These are phyloP conservation scores for Sphaeridia pumilis DNA, from an alignment of 2,888 invertebrate genomes.

Conservation along the genomic window DNA sequence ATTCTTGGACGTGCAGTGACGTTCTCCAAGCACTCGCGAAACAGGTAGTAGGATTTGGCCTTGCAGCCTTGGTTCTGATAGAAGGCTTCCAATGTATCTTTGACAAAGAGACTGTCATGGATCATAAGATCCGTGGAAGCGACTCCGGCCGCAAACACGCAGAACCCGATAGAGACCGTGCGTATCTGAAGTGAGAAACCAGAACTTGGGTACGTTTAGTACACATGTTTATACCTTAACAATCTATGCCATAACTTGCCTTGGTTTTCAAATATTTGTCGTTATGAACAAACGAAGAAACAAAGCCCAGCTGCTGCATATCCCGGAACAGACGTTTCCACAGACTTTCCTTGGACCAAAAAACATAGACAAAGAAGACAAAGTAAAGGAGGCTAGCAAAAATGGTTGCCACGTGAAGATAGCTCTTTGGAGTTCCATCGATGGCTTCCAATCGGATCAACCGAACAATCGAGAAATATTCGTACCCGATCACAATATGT, in stretches of 20 bases:
- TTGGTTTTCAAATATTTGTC: too few relatives aligned
- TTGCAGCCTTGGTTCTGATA: background rate
- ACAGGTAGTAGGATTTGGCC: constrained; percentile 10
- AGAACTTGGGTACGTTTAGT: background rate
- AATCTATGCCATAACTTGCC: too few relatives aligned
- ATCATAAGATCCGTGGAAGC: constrained; percentile 8
- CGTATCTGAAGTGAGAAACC: constrained; percentile 1
- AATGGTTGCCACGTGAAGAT: constrained; percentile 7
- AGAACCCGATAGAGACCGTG: constrained; percentile 2
- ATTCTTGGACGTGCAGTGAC: background rate
- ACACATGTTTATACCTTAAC: too few relatives aligned
- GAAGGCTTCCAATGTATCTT: background rate
- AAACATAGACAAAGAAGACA: constrained; percentile 7
- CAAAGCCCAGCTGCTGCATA: too few relatives aligned
- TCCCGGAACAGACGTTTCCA: background rate
- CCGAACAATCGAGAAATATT: constrained; percentile 6
- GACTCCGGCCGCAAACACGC: constrained; percentile 1
- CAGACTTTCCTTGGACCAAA: constrained; percentile 1
- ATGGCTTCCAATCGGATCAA: background rate
- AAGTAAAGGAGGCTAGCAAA: constrained; percentile 10
- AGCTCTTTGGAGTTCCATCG: constrained; percentile 10
- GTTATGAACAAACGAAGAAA: too few relatives aligned
- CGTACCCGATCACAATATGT: constrained; percentile 5
- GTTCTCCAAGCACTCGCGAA: background rate
- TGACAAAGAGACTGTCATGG: constrained; percentile 4